Evolutionary conservation across 2,113 vertebrate genomes (phyloP), one percentile per base, ranked within the genome.

Genomic region (Amia ocellicauda): DNA sequence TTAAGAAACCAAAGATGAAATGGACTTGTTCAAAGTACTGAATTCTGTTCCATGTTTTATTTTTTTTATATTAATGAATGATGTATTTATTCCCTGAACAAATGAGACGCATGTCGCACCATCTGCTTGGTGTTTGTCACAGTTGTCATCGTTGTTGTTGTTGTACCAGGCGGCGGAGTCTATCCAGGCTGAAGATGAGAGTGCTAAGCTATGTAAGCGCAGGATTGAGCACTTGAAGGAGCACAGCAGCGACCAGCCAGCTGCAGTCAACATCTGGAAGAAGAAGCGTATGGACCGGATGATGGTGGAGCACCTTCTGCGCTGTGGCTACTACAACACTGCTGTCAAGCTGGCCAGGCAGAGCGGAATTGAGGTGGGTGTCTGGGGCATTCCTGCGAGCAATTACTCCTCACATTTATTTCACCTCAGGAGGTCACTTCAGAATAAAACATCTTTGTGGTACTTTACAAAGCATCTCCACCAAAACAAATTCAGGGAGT

Each of bases 271-370:
- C 72, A 84, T 97, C 83, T 99, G 97, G 97, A 99, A 99, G 87
- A 92, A 94, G 81, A 96, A 97, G 14, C 92, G 97, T 53, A 98
- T 99, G 95, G 97, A 99, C 73, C 94, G 97, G 19, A 98, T 99
- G 97, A 99, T 99, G 96, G 96, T 94, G 80, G 97, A 99, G 36
- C 97, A 99, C 47, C 89, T 99, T 47, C 81, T 99, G 22, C 95
- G 97, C 73, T 99, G 96, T 0, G 96, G 96, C 67, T 99, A 98
- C 83, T 99, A 99, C 83, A 98, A 93, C 81, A 98, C 96, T 0
- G 97, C 96, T 0, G 96, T 99, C 2, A 97, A 96, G 76, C 86
- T 99, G 58, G 96, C 96, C 0, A 88, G 93, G 17, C 96, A 99
- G 76, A 99, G 97, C 2, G 96, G 94, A 2, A 95, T 99, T 26